Percentiles rank a stretch among this genome's conserved stretches.
phyloP scores from a whole-genome alignment of 2,797 vertebrate genomes.

The Chaenodraco wilsoni region DNA sequence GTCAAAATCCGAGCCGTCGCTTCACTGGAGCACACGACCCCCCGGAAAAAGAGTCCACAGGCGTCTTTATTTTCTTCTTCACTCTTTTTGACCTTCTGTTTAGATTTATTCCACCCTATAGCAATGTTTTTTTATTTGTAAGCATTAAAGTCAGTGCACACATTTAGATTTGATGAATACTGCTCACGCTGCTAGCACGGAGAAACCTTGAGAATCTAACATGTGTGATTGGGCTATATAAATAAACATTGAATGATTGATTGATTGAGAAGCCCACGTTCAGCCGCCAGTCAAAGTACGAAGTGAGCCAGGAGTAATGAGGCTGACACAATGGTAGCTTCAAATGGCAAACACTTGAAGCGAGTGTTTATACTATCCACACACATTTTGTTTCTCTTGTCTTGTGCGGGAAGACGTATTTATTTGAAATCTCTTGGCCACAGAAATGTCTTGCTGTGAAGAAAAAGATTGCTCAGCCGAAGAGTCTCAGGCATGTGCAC shows the following conservation, averaged over 20 bases:
- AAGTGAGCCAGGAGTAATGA: constrained; percentile 22
- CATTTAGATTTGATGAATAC: constrained; percentile 18
- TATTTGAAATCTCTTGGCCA: background rate
- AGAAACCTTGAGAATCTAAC: background rate
- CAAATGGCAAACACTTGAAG: constrained; percentile 26
- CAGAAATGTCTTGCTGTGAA: background rate
- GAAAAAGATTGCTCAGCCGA: background rate
- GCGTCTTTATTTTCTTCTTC: background rate
- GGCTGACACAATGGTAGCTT: constrained; percentile 8
- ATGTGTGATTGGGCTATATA: too few species aligned
- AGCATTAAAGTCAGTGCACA: background rate
- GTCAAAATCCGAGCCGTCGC: constrained; percentile 53
- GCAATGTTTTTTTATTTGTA: background rate
- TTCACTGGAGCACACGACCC: constrained; percentile 44
- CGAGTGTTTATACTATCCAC: background rate
- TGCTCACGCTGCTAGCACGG: background rate
- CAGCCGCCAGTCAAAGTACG: background rate
- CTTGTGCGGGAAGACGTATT: background rate
- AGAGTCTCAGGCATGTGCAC: background rate
- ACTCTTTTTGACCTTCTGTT: constrained; percentile 4
- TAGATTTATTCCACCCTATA: background rate
- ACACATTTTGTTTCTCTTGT: background rate
- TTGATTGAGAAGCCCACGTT: background rate
- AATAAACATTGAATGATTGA: background rate
- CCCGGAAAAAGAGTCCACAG: constrained; percentile 40